Base-by-base conservation (phyloP, 2,888 invertebrate genomes). In the Embidobia sp. region DNA sequence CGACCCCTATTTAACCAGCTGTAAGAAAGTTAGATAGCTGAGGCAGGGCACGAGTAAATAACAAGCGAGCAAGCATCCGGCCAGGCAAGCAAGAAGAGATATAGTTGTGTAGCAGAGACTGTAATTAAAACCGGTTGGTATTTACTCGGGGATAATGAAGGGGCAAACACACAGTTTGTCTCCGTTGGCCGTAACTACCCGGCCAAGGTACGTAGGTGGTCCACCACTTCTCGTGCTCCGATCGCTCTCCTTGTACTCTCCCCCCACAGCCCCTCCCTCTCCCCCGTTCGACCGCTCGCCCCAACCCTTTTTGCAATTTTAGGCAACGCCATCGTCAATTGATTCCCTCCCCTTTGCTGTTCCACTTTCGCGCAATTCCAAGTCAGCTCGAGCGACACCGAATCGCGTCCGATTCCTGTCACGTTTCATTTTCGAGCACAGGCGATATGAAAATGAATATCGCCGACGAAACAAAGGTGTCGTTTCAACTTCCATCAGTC, bases 101-200 rank as follows among this genome's bases (percentile, higher is more conserved):
- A 85, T 83, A 84, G 84, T 82, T 80, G 81, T 80, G 67, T 78
- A 78, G 79, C 78, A 80, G 83, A 80, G 83, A 79, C 82, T 84
- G 86, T 88, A 88, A 88, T 88, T 88, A 88, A 88, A 88, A 88
- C 86, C 86, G 80, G 85, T 85, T 84, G 84, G 82, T 88, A 85
- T 87, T 88, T 88, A 87, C 87, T 81, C 83, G 84, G 79, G 83
- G 85, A 85, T 88, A 88, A 88, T 88, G 87, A 88, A 88, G 87
- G 86, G 84, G 84, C 85, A 86, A 87, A 87, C 85, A 88, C 86
- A 85, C 87, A 84, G 86, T 88, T 87, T 87, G 87, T 88, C 87
- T 86, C 86, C 84, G 85, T 86, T 86, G 83, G 83, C 81, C 79
- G 84, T 82, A 86, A 81, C 85, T 79, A 80, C 77, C 79, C 69